These are phyloP conservation scores for Pristionchus maxplancki DNA, from an alignment of 2,888 invertebrate genomes.

Conservation along the genomic window DNA sequence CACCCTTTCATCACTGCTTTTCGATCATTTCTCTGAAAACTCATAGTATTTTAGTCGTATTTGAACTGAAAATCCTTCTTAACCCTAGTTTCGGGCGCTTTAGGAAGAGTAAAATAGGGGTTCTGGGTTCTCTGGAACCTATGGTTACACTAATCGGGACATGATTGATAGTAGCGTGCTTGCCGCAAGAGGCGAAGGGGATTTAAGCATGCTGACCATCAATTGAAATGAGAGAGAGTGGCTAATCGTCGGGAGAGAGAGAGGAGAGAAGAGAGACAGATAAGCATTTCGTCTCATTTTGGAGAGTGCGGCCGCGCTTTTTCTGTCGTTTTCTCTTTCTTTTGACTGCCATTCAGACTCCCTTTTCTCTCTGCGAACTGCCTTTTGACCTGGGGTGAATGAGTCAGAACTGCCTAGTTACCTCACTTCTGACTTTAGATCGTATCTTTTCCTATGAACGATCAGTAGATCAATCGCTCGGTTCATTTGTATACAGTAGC, in stretches of 20 bases:
- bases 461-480: background rate
- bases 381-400: background rate
- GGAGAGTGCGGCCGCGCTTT: constrained; percentile 27
- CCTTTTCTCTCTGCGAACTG: background rate
- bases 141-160: constrained; percentile 23
- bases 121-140: constrained; percentile 11
- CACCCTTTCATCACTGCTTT: background rate
- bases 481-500: constrained; percentile 41
- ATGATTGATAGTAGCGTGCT: constrained; percentile 20
- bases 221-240: constrained; percentile 37
- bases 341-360: constrained; percentile 13
- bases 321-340: background rate
- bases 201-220: constrained; percentile 35
- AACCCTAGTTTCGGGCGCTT: background rate
- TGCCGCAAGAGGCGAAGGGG: background rate
- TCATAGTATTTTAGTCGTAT: background rate
- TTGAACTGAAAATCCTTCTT: background rate
- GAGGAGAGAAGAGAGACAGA: background rate
- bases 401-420: background rate
- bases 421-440: background rate
- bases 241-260: constrained; percentile 22
- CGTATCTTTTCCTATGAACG: background rate
- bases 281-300: constrained; percentile 43
- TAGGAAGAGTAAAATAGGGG: background rate
- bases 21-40: background rate